Evolutionary conservation across 2,888 invertebrate species (phyloP).

Genomic region (Sphaerophoria rueppellii): DNA sequence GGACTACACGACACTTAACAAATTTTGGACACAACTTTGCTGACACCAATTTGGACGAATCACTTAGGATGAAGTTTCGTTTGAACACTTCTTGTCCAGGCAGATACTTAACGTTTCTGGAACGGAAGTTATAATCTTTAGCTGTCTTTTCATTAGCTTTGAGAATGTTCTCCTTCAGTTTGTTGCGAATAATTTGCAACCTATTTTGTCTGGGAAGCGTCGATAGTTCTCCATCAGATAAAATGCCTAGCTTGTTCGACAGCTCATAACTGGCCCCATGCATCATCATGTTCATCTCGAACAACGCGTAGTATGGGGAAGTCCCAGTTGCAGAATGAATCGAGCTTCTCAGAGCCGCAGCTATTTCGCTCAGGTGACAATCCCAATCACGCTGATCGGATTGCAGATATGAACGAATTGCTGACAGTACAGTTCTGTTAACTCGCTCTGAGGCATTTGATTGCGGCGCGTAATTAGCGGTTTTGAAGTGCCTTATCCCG

Average conservation of each 20-base stretch:
- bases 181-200: neutral
- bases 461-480: too few relatives aligned
- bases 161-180: neutral
- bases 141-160: neutral
- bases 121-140: neutral
- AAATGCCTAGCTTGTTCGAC: neutral
- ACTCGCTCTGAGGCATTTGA: neutral
- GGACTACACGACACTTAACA: neutral
- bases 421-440: neutral
- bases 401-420: neutral
- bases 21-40: neutral
- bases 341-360: neutral
- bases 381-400: constrained; percentile 1
- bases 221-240: neutral
- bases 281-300: constrained; percentile 1
- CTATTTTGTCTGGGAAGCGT: neutral
- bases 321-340: neutral
- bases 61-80: neutral
- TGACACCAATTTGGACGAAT: neutral
- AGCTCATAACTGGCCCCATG: neutral
- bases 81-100: neutral
- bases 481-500: too few relatives aligned
- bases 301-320: neutral
- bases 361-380: neutral
- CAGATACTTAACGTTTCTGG: neutral